Percentiles rank a stretch among this genome's conserved stretches.
Conservation (phyloP, 2,113 vertebrate species). For the Cryptomyrus ogoouensis region DNA sequence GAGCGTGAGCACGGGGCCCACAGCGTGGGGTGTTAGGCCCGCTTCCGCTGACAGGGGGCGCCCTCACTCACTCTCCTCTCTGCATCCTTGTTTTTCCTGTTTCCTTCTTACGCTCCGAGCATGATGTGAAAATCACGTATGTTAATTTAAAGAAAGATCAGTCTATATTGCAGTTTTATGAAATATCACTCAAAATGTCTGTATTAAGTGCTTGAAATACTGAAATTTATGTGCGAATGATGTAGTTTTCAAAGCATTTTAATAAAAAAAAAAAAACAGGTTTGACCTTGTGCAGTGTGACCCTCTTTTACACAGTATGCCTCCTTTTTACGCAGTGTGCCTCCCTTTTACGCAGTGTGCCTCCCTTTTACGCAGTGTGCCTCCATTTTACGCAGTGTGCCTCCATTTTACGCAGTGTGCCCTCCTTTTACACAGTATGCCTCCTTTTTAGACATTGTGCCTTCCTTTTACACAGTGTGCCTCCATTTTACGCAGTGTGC, state of each 20-base stretch:
- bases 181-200: slow-evolving; percentile 44
- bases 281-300: slow-evolving; percentile 36
- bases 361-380: neutral
- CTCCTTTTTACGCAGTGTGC: neutral
- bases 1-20: neutral
- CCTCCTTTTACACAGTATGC: neutral
- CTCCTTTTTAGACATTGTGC: neutral
- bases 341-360: neutral
- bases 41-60: neutral
- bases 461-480: neutral
- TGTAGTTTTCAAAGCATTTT: slow-evolving; percentile 70
- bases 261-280: slow-evolving; percentile 52
- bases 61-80: slow-evolving; percentile 29
- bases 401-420: neutral
- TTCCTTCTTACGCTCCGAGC: slow-evolving; percentile 55
- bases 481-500: neutral
- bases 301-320: slow-evolving; percentile 1
- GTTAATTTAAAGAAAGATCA: slow-evolving; percentile 62
- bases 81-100: slow-evolving; percentile 33
- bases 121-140: slow-evolving; percentile 59
- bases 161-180: slow-evolving; percentile 55
- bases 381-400: neutral
- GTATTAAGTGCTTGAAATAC: slow-evolving; percentile 63
- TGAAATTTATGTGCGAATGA: slow-evolving; percentile 55
- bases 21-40: neutral